Percentiles rank a stretch among this genome's conserved stretches.
These are phyloP conservation scores for Spodoptera littoralis DNA, from an alignment of 2,888 invertebrate genomes.

Conservation along the genomic window DNA sequence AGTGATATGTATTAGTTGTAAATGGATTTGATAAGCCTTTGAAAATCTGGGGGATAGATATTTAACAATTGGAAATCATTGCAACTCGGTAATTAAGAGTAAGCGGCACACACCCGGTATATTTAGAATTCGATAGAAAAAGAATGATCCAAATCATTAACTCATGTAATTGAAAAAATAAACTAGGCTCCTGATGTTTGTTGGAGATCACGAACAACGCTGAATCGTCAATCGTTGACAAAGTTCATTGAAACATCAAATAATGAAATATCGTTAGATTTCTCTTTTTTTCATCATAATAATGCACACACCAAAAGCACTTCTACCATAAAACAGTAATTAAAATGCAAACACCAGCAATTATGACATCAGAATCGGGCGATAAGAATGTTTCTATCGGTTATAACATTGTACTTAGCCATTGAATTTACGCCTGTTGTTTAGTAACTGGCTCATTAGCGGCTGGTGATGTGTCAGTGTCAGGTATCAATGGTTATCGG, in stretches of 20 bases:
- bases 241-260: too few species aligned
- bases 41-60: too few species aligned
- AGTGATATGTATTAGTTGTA: too few species aligned
- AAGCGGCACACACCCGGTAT: too few species aligned
- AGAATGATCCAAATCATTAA: not conserved
- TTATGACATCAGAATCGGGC: slow-evolving; percentile 71
- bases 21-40: too few species aligned
- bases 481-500: slow-evolving; percentile 41
- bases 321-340: slow-evolving; percentile 56
- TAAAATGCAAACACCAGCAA: slow-evolving; percentile 68
- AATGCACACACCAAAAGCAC: slow-evolving; percentile 8
- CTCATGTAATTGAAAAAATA: not conserved
- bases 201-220: too few species aligned
- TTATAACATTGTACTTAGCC: slow-evolving; percentile 70
- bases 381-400: slow-evolving; percentile 63
- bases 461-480: slow-evolving; percentile 59
- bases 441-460: slow-evolving; percentile 74
- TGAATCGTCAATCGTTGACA: too few species aligned
- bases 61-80: too few species aligned
- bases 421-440: slow-evolving; percentile 71
- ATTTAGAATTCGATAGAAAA: too few species aligned
- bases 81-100: too few species aligned
- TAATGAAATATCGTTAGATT: too few species aligned
- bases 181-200: not conserved
- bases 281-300: too few species aligned